Evolutionary conservation across 2,797 vertebrate genomes (phyloP).

Genomic region (Distichodus sexfasciatus): DNA sequence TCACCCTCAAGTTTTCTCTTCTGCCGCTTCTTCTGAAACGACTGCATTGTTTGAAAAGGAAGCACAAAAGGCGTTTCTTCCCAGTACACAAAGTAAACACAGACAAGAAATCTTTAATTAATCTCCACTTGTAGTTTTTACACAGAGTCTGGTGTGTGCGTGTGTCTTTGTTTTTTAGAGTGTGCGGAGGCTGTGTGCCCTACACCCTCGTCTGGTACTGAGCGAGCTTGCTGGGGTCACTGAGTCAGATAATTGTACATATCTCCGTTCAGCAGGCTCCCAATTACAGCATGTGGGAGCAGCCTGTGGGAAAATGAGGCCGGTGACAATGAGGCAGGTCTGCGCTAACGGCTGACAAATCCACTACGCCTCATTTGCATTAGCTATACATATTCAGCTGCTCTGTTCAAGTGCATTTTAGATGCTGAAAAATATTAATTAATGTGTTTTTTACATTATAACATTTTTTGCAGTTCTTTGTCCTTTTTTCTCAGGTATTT

Average conservation of each 20-base stretch:
- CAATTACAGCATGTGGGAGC: slow-evolving; percentile 32
- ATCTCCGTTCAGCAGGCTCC: slow-evolving; percentile 46
- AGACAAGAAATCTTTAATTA: slow-evolving; percentile 21
- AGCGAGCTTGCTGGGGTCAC: slow-evolving; percentile 58
- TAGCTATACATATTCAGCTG: background rate
- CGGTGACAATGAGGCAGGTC: slow-evolving; percentile 1
- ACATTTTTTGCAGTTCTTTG: no score
- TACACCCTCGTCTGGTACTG: slow-evolving; percentile 44
- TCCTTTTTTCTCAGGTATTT: no score
- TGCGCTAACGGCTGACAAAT: slow-evolving; percentile 3
- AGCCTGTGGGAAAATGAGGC: slow-evolving; percentile 14
- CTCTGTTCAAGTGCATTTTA: background rate
- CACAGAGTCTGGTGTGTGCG: background rate
- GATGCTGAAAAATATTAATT: no score
- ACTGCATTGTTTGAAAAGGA: no score
- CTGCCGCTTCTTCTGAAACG: no score
- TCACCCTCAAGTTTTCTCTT: no score
- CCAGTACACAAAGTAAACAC: slow-evolving; percentile 7
- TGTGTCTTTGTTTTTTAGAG: background rate
- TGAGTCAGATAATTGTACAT: slow-evolving; percentile 65
- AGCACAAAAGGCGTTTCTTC: no score
- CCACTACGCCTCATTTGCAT: background rate
- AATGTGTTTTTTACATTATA: no score
- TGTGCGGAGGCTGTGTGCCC: slow-evolving; percentile 6
- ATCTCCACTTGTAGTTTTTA: slow-evolving; percentile 5